Conservation (phyloP, 2,888 invertebrate species). For the Chirona hameri region DNA sequence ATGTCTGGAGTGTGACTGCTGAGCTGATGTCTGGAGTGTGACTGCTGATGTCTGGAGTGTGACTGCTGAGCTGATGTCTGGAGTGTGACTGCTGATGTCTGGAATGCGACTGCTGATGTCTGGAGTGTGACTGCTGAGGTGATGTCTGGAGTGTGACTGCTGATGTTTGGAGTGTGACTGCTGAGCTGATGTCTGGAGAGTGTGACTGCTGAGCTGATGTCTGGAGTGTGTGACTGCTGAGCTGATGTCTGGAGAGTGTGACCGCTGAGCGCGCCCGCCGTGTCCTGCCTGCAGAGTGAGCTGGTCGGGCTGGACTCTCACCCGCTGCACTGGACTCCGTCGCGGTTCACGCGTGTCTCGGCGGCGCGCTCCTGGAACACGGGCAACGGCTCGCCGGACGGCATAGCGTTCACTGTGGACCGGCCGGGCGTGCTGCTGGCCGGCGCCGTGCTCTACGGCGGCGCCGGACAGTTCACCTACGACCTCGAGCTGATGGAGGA, state of each 20-base stretch:
- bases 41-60: no score
- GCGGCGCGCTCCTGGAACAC: conserved; percentile 93
- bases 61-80: no score
- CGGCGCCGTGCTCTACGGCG: conserved; percentile 86
- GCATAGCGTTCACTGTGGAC: conserved; percentile 91
- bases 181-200: no score
- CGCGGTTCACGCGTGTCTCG: conserved; percentile 85
- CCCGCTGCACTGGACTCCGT: conserved; percentile 59
- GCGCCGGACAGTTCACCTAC: conserved; percentile 83
- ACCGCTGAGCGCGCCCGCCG: not conserved
- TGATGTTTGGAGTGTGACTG: no score
- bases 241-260: not conserved
- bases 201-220: no score
- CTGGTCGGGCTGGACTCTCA: conserved; percentile 3
- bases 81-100: no score
- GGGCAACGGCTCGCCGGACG: conserved; percentile 93
- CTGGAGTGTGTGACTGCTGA: no score
- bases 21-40: no score
- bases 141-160: no score
- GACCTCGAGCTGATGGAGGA: conserved; percentile 84
- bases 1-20: no score
- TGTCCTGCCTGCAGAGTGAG: not conserved
- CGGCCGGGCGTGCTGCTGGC: conserved; percentile 80
- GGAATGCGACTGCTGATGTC: no score
- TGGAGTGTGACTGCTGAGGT: no score